phyloP scores from a whole-genome alignment of 2,888 invertebrate species.

The Cryptosula pallasiana region DNA sequence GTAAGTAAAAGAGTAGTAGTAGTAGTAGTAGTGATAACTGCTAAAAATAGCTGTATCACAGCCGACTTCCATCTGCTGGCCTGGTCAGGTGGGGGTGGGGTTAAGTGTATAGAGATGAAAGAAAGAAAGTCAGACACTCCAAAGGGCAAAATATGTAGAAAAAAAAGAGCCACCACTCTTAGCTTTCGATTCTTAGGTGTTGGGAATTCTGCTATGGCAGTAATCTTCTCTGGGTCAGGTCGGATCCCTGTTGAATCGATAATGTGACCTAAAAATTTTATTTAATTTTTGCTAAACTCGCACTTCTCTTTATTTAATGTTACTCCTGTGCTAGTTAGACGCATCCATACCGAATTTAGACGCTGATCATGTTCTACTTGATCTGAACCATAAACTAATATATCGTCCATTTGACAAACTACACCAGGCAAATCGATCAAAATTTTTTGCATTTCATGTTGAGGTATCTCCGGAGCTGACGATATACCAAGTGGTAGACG shows the following conservation, averaged over 20 bases:
- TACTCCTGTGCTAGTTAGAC: neutral
- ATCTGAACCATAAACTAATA: neutral
- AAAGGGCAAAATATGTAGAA: no score
- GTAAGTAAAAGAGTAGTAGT: no score
- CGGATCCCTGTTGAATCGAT: conserved; percentile 17
- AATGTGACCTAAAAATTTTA: conserved; percentile 25
- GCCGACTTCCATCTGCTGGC: no score
- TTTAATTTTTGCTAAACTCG: neutral
- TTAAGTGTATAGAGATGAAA: no score
- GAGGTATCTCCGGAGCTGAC: neutral
- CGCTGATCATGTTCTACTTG: neutral
- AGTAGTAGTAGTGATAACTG: no score
- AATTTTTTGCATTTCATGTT: neutral
- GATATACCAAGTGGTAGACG: neutral
- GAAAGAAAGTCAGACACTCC: no score
- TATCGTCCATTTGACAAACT: neutral
- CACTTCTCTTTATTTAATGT: neutral
- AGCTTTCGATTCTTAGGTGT: conserved; percentile 15
- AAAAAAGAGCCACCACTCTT: no score
- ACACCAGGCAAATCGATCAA: neutral
- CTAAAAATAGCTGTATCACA: no score
- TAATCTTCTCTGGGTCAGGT: conserved; percentile 10
- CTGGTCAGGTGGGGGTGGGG: no score
- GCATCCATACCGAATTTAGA: neutral
- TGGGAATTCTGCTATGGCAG: conserved; percentile 22